These are phyloP conservation scores for Drosophila antonietae DNA, from an alignment of 2,888 invertebrate genomes.

Conservation along the genomic window DNA sequence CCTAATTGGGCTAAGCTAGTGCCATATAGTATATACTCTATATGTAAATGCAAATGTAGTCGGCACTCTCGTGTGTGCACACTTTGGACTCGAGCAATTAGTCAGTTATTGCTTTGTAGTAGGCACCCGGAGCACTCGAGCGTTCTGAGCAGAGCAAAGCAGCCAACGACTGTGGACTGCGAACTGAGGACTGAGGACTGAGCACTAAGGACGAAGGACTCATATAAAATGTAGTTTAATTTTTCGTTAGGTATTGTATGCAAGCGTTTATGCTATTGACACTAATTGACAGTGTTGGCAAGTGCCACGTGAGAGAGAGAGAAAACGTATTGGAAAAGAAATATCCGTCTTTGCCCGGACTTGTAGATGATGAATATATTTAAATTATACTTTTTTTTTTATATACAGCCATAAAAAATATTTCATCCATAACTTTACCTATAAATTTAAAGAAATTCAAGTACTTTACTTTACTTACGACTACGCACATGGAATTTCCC, in stretches of 20 bases:
- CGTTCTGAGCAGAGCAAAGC: constrained; percentile 2
- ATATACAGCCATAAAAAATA: no score
- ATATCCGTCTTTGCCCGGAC: neutral
- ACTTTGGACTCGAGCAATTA: constrained; percentile 71
- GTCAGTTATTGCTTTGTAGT: constrained; percentile 69
- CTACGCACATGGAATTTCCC: constrained; percentile 9
- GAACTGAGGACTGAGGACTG: constrained; percentile 18
- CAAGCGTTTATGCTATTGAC: constrained; percentile 42
- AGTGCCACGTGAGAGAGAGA: constrained; percentile 18
- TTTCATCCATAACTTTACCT: no score
- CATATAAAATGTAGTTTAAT: constrained; percentile 32
- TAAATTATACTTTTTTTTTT: no score
- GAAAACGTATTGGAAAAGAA: neutral
- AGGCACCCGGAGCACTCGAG: constrained; percentile 31
- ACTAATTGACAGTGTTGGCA: constrained; percentile 18
- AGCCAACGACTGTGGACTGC: constrained; percentile 26
- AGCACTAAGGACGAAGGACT: constrained; percentile 18
- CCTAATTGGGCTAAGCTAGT: constrained; percentile 51
- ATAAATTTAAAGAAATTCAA: no score
- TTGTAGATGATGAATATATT: no score
- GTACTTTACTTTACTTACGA: neutral
- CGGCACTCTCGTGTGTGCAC: constrained; percentile 45
- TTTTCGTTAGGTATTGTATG: constrained; percentile 26
- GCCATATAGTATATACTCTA: constrained; percentile 10
- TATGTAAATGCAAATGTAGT: constrained; percentile 64